These are phyloP conservation scores for Sinocyclocheilus anshuiensis DNA, from an alignment of 2,113 vertebrate species.

Conservation along the genomic window DNA sequence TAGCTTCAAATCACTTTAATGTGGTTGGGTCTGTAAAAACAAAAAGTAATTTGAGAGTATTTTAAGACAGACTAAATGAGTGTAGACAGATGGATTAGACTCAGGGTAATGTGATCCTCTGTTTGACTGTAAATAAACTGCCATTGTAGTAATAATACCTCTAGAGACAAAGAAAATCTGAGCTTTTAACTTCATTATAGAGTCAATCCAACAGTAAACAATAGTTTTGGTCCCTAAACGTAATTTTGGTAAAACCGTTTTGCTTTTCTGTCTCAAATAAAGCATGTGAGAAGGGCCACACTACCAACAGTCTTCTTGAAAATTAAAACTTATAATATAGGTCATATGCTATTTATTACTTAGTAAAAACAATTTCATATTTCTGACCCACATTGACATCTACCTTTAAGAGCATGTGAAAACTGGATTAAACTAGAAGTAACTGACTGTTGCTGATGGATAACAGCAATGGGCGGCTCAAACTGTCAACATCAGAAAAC, in stretches of 20 bases:
- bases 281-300: neutral
- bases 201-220: neutral
- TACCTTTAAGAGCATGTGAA: neutral
- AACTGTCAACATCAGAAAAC: neutral
- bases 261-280: neutral
- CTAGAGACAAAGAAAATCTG: neutral
- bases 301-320: neutral
- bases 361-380: neutral
- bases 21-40: neutral
- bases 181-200: neutral
- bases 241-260: neutral
- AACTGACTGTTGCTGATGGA: neutral
- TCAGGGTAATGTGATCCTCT: neutral
- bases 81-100: neutral
- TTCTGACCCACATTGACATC: neutral
- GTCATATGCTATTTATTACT: neutral
- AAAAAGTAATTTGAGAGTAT: neutral
- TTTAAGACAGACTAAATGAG: neutral
- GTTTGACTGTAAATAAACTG: neutral
- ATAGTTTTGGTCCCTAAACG: neutral
- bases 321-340: neutral
- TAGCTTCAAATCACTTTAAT: neutral
- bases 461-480: neutral
- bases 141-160: neutral
- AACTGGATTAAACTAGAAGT: conserved; percentile 20